A percentile compares a stretch with the other conserved stretches of the same genome.
phyloP scores from a whole-genome alignment of 2,113 vertebrate species.

The Nestor notabilis region DNA sequence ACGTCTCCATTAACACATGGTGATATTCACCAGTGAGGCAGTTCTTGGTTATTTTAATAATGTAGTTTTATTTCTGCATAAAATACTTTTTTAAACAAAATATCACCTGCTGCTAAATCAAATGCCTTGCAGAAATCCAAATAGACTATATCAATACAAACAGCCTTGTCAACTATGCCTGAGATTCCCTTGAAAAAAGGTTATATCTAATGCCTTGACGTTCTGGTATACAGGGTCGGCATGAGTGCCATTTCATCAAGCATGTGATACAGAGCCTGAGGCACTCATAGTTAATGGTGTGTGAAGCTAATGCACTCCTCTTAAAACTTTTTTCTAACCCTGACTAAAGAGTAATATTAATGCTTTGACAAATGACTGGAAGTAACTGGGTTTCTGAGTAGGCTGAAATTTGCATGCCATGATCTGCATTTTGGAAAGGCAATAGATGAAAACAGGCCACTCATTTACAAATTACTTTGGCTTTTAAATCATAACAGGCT shows the following conservation, averaged over 20 bases:
- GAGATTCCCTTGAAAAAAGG: not conserved
- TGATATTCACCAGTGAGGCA: not conserved
- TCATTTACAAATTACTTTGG: slow-evolving; percentile 12
- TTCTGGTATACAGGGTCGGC: not conserved
- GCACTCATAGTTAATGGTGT: not conserved
- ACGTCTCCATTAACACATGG: not conserved
- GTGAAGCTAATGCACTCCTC: not conserved
- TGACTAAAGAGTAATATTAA: not conserved
- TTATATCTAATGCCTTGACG: not conserved
- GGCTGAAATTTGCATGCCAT: not conserved
- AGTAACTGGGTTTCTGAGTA: not conserved
- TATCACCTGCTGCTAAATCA: not conserved
- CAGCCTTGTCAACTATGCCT: not conserved
- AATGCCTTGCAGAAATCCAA: not conserved
- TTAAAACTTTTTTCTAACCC: not conserved
- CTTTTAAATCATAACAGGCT: not conserved
- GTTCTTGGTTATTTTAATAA: not conserved
- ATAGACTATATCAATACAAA: not conserved
- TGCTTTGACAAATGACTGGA: not conserved
- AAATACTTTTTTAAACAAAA: not conserved
- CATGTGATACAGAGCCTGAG: not conserved
- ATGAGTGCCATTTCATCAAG: not conserved
- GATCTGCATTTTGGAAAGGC: not conserved
- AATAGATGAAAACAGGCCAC: not conserved
- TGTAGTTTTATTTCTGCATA: not conserved